Percentiles rank a stretch among this genome's conserved stretches.
Conservation (phyloP, 2,797 vertebrate genomes). For the Enteromius radiatus region DNA sequence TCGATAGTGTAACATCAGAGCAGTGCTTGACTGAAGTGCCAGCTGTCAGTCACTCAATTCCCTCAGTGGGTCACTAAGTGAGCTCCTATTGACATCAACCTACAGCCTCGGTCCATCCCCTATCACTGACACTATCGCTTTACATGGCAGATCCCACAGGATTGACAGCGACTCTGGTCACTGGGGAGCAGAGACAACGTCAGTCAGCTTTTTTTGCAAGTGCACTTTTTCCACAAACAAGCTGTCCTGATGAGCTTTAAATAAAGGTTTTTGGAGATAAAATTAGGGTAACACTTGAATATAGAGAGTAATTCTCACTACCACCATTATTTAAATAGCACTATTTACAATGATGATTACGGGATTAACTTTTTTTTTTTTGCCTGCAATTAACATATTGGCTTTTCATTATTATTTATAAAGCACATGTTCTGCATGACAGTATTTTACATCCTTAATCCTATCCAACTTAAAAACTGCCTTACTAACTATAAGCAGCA, state of each 20-base stretch:
- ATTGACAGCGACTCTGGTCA: slow-evolving; percentile 34
- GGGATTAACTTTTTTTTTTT: not conserved
- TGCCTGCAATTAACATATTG: not conserved
- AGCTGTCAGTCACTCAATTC: slow-evolving; percentile 47
- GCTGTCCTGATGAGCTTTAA: not conserved
- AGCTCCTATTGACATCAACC: slow-evolving; percentile 53
- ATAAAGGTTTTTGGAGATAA: not conserved
- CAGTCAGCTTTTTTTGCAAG: slow-evolving; percentile 17
- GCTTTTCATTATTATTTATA: not conserved
- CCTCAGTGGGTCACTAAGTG: slow-evolving; percentile 38
- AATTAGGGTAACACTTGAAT: not conserved
- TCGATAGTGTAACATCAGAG: slow-evolving; percentile 37
- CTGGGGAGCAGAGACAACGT: slow-evolving; percentile 1
- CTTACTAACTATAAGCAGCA: not conserved
- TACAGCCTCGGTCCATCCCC: slow-evolving; percentile 37
- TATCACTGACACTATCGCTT: slow-evolving; percentile 34
- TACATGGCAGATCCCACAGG: slow-evolving; percentile 41
- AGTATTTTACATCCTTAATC: not conserved
- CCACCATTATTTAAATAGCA: not conserved
- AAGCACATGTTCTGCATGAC: not conserved
- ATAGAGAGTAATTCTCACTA: not conserved
- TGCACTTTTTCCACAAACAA: not conserved
- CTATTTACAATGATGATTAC: not conserved
- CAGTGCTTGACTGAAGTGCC: slow-evolving; percentile 48
- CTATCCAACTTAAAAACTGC: not conserved